These are phyloP conservation scores for Tapirus terrestris DNA, from an alignment of 2,113 vertebrate genomes.

Conservation along the genomic window DNA sequence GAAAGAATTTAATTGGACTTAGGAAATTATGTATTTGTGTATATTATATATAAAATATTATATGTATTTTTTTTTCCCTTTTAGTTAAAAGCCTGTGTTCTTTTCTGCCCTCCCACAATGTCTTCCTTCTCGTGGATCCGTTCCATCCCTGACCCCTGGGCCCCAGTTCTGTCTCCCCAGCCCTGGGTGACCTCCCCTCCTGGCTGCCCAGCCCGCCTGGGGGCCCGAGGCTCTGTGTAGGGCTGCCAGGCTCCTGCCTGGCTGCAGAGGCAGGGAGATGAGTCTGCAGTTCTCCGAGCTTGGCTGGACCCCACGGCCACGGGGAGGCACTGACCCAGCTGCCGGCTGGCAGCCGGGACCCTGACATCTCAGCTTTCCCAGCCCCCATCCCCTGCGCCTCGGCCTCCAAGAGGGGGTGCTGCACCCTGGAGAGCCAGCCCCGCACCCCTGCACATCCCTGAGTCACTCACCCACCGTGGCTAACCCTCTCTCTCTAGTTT, in stretches of 20 bases:
- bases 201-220: not conserved
- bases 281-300: slow-evolving; percentile 38
- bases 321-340: not conserved
- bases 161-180: not conserved
- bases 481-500: not conserved
- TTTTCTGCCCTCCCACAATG: too few species aligned
- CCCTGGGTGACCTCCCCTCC: not conserved
- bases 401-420: not conserved
- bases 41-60: not conserved
- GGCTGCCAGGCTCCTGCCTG: not conserved
- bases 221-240: not conserved
- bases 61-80: not conserved
- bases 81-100: not conserved
- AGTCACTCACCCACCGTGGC: not conserved
- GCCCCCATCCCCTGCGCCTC: not conserved
- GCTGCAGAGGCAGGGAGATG: not conserved
- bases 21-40: not conserved
- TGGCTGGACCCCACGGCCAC: not conserved
- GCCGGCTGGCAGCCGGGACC: not conserved
- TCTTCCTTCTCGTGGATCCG: not conserved
- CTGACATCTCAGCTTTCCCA: not conserved
- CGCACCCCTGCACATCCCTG: not conserved
- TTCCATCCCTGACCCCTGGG: accelerated
- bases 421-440: not conserved
- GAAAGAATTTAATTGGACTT: not conserved